Conservation (phyloP, 2,113 vertebrate species). For the Etia nguti region DNA sequence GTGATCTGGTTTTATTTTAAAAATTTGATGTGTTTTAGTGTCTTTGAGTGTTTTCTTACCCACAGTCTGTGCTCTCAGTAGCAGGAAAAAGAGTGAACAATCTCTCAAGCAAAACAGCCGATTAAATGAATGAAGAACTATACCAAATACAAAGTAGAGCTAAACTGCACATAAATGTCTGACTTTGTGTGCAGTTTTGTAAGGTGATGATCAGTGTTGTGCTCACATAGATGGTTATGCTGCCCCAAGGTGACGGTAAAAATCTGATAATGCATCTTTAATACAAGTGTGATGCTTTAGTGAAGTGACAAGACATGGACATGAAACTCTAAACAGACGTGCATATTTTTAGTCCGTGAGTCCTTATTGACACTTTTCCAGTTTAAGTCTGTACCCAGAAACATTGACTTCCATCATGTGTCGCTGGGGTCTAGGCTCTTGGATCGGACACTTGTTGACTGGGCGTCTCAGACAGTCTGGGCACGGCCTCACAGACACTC, state of each 20-base stretch:
- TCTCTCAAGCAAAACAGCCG: background rate
- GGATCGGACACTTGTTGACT: constrained; percentile 44
- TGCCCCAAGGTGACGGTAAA: background rate
- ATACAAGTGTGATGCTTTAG: background rate
- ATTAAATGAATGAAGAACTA: background rate
- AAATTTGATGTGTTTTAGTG: background rate
- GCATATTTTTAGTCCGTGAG: background rate
- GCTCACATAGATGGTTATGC: background rate
- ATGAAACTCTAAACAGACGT: background rate
- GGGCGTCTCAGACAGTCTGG: constrained; percentile 36
- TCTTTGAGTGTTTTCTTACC: background rate
- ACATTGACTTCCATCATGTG: background rate
- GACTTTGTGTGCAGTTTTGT: background rate
- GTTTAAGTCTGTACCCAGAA: background rate
- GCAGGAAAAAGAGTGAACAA: background rate
- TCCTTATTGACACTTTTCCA: background rate
- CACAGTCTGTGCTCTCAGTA: background rate
- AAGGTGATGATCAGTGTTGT: background rate
- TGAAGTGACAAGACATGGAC: background rate
- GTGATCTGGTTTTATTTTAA: background rate
- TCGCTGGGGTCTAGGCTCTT: constrained; percentile 25
- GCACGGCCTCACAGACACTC: constrained; percentile 24
- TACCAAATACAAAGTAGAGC: background rate
- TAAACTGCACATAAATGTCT: background rate
- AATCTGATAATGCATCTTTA: background rate